A percentile compares a stretch with the other conserved stretches of the same genome.
Conservation (phyloP, 1,140 invertebrate genomes). For the Anoplolepis gracilipes region DNA sequence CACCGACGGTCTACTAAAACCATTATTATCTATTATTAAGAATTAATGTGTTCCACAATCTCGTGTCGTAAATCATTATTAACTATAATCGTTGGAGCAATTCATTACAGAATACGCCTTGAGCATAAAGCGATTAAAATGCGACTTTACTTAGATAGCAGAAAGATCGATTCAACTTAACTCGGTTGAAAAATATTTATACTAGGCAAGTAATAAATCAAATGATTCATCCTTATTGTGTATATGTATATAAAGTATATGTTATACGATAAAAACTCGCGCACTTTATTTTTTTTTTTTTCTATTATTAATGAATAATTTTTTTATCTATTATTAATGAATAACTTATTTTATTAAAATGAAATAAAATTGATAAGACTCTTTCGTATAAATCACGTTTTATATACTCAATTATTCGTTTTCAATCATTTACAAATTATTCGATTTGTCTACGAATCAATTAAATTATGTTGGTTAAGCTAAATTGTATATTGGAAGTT, state of each 20-base stretch:
- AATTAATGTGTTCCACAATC: not conserved
- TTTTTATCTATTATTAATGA: not conserved
- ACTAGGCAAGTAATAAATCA: not conserved
- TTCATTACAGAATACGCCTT: constrained; percentile 17
- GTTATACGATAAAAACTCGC: not conserved
- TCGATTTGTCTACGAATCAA: not conserved
- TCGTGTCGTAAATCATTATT: constrained; percentile 22
- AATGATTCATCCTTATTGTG: not conserved
- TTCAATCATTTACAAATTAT: no score
- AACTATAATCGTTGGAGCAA: not conserved
- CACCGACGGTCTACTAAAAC: not conserved
- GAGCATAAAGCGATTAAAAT: constrained; percentile 32
- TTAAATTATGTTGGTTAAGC: constrained; percentile 7
- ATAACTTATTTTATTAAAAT: not conserved
- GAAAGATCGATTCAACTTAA: not conserved
- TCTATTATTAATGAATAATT: not conserved
- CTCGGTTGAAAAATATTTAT: constrained; percentile 21
- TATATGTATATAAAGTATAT: not conserved
- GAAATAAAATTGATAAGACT: not conserved
- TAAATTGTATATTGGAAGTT: no score
- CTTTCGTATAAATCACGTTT: not conserved
- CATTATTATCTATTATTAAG: constrained; percentile 19
- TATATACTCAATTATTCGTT: no score
- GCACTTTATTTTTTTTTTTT: not conserved
- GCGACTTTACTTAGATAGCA: constrained; percentile 3